phyloP scores from a whole-genome alignment of 2,888 invertebrate species.

The Dolomedes plantarius region DNA sequence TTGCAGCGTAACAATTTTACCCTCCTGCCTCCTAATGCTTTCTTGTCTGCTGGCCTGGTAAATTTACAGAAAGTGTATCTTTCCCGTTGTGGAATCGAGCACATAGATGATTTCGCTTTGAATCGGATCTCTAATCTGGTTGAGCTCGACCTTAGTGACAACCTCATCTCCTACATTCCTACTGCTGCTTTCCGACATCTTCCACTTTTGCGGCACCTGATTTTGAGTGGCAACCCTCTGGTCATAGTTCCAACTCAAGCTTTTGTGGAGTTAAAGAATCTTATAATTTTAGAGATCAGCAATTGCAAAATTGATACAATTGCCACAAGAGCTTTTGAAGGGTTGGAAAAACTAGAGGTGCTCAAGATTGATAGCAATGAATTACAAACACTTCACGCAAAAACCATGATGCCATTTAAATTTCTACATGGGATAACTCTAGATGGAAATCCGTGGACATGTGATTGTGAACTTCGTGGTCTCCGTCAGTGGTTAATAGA shows the following conservation, averaged over 20 bases:
- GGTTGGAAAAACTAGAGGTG: constrained; percentile 85
- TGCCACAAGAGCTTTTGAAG: constrained; percentile 87
- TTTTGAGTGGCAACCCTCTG: constrained; percentile 88
- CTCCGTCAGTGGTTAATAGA: constrained; percentile 69
- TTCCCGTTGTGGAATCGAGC: constrained; percentile 88
- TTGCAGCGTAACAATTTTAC: constrained; percentile 91
- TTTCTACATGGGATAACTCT: constrained; percentile 67
- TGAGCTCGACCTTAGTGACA: constrained; percentile 90
- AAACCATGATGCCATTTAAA: constrained; percentile 68
- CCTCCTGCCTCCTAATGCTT: constrained; percentile 88
- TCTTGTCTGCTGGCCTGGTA: constrained; percentile 86
- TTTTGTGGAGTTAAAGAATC: constrained; percentile 66
- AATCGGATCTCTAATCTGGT: constrained; percentile 91
- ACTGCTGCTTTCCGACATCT: constrained; percentile 86
- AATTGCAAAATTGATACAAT: constrained; percentile 82
- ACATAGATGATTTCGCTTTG: constrained; percentile 87
- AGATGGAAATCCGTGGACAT: constrained; percentile 72
- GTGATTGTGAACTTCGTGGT: constrained; percentile 71
- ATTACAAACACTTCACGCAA: constrained; percentile 83
- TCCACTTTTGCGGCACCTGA: constrained; percentile 87
- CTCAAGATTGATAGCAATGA: constrained; percentile 89
- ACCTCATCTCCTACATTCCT: constrained; percentile 88
- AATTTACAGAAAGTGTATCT: constrained; percentile 91
- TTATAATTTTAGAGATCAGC: constrained; percentile 87
- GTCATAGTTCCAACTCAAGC: constrained; percentile 76